These are phyloP conservation scores for Cephus cinctus DNA, from an alignment of 1,140 invertebrate species.

Conservation along the genomic window DNA sequence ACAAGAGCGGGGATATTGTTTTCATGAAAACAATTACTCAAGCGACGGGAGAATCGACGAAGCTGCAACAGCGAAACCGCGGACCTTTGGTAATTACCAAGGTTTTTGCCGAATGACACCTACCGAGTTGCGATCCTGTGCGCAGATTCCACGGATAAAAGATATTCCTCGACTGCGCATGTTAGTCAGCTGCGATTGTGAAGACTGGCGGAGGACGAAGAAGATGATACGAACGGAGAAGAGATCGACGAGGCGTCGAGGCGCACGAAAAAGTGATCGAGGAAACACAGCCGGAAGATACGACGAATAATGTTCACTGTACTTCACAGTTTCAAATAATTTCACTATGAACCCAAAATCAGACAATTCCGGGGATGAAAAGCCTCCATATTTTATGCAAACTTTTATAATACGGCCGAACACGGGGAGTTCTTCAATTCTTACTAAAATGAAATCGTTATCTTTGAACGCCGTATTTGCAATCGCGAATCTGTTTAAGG, in stretches of 20 bases:
- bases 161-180: constrained; percentile 1
- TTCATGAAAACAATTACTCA: not conserved
- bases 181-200: constrained; percentile 3
- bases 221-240: not conserved
- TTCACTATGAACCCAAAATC: not conserved
- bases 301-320: not conserved
- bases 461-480: not conserved
- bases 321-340: not conserved
- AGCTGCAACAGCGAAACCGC: not conserved
- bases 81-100: constrained; percentile 3
- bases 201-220: not conserved
- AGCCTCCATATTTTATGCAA: too few relatives aligned
- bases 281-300: too few relatives aligned
- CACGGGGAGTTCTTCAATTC: not conserved
- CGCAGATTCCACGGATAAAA: not conserved
- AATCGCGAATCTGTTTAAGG: not conserved
- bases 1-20: constrained; percentile 1
- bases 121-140: constrained; percentile 1
- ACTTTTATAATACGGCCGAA: not conserved
- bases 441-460: not conserved
- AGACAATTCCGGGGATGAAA: not conserved
- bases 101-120: not conserved
- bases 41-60: constrained; percentile 1
- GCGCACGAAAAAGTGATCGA: not conserved
- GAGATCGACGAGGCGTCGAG: not conserved